Conservation (phyloP, 2,888 invertebrate species). For the Conistra vaccinii region DNA sequence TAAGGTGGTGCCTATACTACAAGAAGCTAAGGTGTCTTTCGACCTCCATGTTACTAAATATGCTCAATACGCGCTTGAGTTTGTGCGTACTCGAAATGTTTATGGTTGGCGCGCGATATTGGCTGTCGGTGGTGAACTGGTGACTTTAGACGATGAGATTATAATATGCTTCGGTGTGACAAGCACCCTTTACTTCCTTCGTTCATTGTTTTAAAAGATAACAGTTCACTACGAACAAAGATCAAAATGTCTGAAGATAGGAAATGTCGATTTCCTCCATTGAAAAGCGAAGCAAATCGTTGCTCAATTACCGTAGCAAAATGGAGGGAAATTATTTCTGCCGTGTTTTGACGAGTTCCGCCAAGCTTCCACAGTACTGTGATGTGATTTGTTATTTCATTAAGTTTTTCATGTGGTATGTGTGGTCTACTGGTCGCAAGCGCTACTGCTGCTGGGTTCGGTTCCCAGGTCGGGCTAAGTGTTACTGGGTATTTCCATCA, state of each 20-base stretch:
- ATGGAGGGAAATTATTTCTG: constrained; percentile 57
- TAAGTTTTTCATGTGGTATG: constrained; percentile 15
- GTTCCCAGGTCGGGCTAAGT: too few species aligned
- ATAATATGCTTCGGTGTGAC: background rate
- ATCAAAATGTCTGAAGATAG: background rate
- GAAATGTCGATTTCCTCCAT: constrained; percentile 30
- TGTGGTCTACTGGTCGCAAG: too few species aligned
- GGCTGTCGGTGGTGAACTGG: constrained; percentile 95
- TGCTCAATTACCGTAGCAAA: constrained; percentile 48
- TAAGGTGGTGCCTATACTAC: constrained; percentile 95
- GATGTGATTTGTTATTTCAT: constrained; percentile 55
- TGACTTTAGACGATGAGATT: background rate
- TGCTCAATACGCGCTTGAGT: constrained; percentile 96
- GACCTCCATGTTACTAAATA: constrained; percentile 97
- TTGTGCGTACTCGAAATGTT: constrained; percentile 94
- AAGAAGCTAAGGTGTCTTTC: constrained; percentile 96
- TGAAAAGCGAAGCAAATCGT: constrained; percentile 35
- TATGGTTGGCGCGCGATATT: constrained; percentile 95
- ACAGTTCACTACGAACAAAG: constrained; percentile 7
- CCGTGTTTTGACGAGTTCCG: constrained; percentile 41
- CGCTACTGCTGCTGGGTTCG: too few species aligned
- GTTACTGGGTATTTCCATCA: too few species aligned
- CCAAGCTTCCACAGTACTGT: constrained; percentile 28
- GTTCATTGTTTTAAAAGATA: constrained; percentile 10
- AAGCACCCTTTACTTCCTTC: too few species aligned